Conservation (phyloP, 2,797 vertebrate genomes). For the Pyrocephalus nanus region DNA sequence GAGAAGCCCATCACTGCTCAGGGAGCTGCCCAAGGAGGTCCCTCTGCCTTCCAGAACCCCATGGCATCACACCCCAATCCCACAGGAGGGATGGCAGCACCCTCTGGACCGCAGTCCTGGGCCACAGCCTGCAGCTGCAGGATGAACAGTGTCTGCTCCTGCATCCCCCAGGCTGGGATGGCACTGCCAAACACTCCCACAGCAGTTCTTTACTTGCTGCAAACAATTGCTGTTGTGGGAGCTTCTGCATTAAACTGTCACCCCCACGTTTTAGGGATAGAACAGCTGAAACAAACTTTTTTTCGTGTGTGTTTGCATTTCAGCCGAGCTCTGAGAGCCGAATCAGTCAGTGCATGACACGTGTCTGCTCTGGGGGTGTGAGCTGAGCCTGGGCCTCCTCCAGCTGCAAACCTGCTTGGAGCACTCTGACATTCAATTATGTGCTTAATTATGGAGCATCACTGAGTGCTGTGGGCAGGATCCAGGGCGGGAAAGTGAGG, state of each 20-base stretch:
- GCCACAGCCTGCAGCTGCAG: background rate
- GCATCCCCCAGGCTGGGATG: background rate
- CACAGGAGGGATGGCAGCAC: background rate
- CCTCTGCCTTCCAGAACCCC: background rate
- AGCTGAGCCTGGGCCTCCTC: background rate
- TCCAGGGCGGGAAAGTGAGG: rapidly evolving
- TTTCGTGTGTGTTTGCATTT: background rate
- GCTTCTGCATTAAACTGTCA: background rate
- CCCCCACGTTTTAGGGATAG: background rate
- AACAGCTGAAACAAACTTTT: background rate
- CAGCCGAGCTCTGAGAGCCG: background rate
- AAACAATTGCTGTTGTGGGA: background rate
- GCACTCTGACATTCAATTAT: rapidly evolving
- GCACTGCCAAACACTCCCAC: background rate
- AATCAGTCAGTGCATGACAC: background rate
- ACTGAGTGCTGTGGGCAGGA: rapidly evolving
- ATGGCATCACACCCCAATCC: rapidly evolving
- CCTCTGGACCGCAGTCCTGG: background rate
- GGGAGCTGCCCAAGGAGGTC: background rate
- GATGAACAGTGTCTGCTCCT: rapidly evolving
- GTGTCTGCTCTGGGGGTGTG: background rate
- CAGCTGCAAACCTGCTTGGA: rapidly evolving
- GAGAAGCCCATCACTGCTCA: rapidly evolving
- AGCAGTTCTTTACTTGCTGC: background rate
- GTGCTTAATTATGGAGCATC: rapidly evolving